Evolutionary conservation across 1,140 invertebrate genomes (phyloP).

Genomic region (Hylaeus anthracinus): DNA sequence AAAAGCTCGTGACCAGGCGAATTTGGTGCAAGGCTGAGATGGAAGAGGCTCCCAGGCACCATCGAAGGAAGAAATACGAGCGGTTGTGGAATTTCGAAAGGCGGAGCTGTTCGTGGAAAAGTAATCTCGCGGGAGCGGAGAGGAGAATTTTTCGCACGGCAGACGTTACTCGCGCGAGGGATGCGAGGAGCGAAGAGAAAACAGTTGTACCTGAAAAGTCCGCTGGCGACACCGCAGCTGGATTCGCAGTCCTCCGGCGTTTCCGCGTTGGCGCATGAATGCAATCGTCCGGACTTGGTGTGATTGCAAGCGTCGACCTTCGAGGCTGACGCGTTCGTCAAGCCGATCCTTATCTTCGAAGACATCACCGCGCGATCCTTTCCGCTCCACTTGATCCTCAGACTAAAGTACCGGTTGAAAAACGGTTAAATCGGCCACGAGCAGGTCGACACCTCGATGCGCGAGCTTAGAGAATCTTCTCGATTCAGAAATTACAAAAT

Average conservation of each 20-base stretch:
- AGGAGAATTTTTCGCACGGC: too few species aligned
- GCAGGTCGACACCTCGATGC: not conserved
- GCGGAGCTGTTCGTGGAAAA: not conserved
- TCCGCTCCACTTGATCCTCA: slow-evolving; percentile 80
- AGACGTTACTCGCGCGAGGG: too few species aligned
- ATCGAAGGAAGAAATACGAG: not conserved
- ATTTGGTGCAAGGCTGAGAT: not conserved
- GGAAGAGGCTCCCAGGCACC: too few species aligned
- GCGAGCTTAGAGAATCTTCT: too few species aligned
- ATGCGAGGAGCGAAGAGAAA: slow-evolving; percentile 25
- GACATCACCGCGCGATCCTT: slow-evolving; percentile 68
- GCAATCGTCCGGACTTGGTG: slow-evolving; percentile 62
- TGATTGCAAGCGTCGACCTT: slow-evolving; percentile 68
- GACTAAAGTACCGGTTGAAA: slow-evolving; percentile 60
- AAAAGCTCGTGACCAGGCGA: not conserved
- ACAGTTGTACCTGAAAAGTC: slow-evolving; percentile 67
- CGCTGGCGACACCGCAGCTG: slow-evolving; percentile 82
- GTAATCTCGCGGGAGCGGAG: slow-evolving; percentile 12
- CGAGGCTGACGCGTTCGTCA: slow-evolving; percentile 73
- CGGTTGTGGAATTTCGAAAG: not conserved
- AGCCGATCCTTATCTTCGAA: slow-evolving; percentile 77
- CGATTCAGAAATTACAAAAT: too few species aligned
- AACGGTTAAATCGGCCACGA: too few species aligned
- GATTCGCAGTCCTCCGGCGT: slow-evolving; percentile 78
- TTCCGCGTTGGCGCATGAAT: slow-evolving; percentile 81